Percentiles rank a stretch among this genome's conserved stretches.
Evolutionary conservation across 2,888 invertebrate genomes (phyloP).

Genomic region (Pristionchus maxplancki): DNA sequence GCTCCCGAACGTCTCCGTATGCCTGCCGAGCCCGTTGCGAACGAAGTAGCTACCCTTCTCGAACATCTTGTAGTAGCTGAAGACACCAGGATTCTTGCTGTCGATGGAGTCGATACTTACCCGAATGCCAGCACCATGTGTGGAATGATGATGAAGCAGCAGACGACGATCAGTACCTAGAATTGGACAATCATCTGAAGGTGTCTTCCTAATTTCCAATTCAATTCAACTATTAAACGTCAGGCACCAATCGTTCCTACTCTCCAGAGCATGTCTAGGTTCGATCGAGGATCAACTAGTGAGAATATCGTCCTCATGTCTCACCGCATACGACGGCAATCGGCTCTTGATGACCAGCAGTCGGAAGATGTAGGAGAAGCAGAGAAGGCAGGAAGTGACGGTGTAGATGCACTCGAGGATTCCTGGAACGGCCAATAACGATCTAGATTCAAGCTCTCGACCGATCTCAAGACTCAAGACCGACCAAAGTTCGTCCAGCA

Average conservation of each 20-base stretch:
- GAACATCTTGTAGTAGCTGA: slow-evolving; percentile 23
- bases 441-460: no score
- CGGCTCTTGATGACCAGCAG: slow-evolving; percentile 24
- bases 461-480: no score
- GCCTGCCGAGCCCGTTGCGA: not conserved
- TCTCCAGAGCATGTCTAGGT: no score
- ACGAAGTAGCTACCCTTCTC: slow-evolving; percentile 1
- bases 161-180: not conserved
- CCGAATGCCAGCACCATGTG: slow-evolving; percentile 10
- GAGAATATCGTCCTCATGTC: not conserved
- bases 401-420: slow-evolving; percentile 18
- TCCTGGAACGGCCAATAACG: no score
- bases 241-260: no score
- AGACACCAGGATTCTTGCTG: no score
- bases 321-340: not conserved
- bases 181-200: no score
- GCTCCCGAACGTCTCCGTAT: slow-evolving; percentile 4
- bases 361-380: slow-evolving; percentile 42
- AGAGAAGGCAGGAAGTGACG: slow-evolving; percentile 1
- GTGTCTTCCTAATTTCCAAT: no score
- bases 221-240: no score
- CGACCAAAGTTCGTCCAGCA: slow-evolving; percentile 27
- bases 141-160: not conserved
- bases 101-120: not conserved
- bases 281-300: no score